Evolutionary conservation across 2,797 vertebrate genomes (phyloP), one percentile per base, ranked within the genome.

Genomic region (Crocodylus rhombifer): DNA sequence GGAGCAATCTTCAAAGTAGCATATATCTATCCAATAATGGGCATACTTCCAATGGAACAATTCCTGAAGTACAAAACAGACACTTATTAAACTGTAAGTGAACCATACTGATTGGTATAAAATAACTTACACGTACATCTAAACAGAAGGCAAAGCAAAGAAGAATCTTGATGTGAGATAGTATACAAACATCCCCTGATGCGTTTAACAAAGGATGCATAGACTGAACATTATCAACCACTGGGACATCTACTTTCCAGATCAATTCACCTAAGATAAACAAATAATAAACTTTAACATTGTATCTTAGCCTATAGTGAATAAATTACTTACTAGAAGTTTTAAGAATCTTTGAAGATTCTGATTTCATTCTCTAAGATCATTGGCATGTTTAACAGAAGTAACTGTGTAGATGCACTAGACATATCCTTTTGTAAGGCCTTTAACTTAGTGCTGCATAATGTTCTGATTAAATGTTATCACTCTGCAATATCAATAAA

Each of bases 401-500:
- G 10, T 20, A 81, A 75, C 57, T 80, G 0, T 13, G 77, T 2
- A n/a, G 17, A 62, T 60, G 62, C 85, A 82, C 58, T 13, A 81
- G 17, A 71, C 74, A 51, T 51, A 51, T 51, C 10, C 42, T 5
- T 78, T 78, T 56, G 17, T 36, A 69, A 83, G 26, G 7, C 8
- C 17, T 83, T 88, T 75, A 92, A 88, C 71, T 60, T 81, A 71
- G 18, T 23, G 61, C 18, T 23, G 26, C 23, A 81, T 2, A 2
- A 51, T 61, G 75, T 64, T 75, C 36, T 75, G 61, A 76, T 71
- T 87, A 84, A 86, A 90, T 78, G 18, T 28, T 3, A 5, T 71
- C 36, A 36, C 14, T 91, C 64, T 81, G 56, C 11, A 23, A 63
- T 88, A 69, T 80, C 60, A 18, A 14, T 95, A 25, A 87, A 85